Conservation (phyloP, 2,888 invertebrate species). For the Plagodis dolabraria region DNA sequence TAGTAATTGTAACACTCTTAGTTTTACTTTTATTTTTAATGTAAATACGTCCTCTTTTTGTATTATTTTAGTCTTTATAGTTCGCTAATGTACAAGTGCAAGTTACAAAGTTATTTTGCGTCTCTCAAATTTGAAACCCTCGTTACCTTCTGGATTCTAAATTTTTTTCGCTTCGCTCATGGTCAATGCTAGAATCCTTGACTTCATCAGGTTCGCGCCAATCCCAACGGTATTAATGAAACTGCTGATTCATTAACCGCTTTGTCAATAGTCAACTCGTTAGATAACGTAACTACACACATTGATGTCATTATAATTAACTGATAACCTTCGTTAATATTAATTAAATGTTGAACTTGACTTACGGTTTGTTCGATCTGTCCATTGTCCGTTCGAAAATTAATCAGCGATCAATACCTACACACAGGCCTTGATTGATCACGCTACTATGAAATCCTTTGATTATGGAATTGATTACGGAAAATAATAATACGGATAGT, state of each 20-base stretch:
- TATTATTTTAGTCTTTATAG: too few relatives aligned
- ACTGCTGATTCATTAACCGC: constrained; percentile 2
- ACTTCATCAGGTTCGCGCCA: too few relatives aligned
- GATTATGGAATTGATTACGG: constrained; percentile 10
- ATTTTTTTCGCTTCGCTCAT: too few relatives aligned
- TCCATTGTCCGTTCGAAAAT: constrained; percentile 41
- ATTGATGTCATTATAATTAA: constrained; percentile 44
- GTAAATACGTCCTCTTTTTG: too few relatives aligned
- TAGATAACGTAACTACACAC: constrained; percentile 27
- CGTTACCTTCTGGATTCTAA: too few relatives aligned
- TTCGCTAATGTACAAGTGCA: too few relatives aligned
- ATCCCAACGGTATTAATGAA: too few relatives aligned
- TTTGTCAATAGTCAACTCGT: constrained; percentile 2
- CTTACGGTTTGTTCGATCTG: constrained; percentile 38
- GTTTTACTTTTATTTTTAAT: too few relatives aligned
- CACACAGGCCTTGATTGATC: constrained; percentile 30
- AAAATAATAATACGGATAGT: neutral
- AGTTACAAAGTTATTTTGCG: too few relatives aligned
- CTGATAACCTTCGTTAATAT: constrained; percentile 52
- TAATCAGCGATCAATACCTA: constrained; percentile 36
- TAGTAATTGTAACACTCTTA: too few relatives aligned
- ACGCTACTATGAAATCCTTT: constrained; percentile 24
- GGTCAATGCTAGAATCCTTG: too few relatives aligned
- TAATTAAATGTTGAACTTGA: constrained; percentile 55
- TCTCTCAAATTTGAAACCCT: too few relatives aligned